phyloP scores from a whole-genome alignment of 2,888 invertebrate genomes.

The Drosophila putrida region DNA sequence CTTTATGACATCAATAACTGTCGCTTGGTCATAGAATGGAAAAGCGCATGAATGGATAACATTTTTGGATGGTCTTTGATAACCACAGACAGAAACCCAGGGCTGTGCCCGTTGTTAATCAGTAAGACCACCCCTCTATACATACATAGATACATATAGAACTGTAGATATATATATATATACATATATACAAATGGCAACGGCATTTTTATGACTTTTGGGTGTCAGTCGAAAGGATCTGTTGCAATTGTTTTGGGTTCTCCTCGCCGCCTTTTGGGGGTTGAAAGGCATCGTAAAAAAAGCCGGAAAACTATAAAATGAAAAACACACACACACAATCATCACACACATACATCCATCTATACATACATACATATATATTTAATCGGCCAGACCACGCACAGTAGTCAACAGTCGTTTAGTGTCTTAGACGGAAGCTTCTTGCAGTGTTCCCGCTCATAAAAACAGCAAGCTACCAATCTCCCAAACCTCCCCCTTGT shows the following conservation, averaged over 20 bases:
- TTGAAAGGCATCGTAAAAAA: constrained; percentile 73
- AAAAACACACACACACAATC: constrained; percentile 63
- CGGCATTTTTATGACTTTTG: constrained; percentile 78
- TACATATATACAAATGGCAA: constrained; percentile 70
- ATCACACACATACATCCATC: constrained; percentile 30
- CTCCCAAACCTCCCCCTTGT: constrained; percentile 4
- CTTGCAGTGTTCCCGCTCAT: constrained; percentile 57
- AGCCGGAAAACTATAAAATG: constrained; percentile 80
- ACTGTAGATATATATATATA: constrained; percentile 25
- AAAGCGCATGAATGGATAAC: constrained; percentile 49
- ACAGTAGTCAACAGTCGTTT: constrained; percentile 63
- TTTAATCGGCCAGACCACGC: constrained; percentile 66
- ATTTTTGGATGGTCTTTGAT: constrained; percentile 65
- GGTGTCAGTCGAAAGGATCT: constrained; percentile 71
- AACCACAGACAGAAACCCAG: constrained; percentile 54
- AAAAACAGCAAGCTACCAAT: constrained; percentile 71
- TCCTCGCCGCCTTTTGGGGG: constrained; percentile 52
- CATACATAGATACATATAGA: constrained; percentile 24
- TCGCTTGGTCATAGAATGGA: constrained; percentile 62
- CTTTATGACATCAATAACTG: constrained; percentile 81
- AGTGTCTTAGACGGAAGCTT: constrained; percentile 64
- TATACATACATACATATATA: constrained; percentile 18
- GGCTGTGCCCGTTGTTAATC: constrained; percentile 61
- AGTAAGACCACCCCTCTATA: constrained; percentile 54
- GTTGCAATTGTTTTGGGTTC: constrained; percentile 72